Evolutionary conservation across 64 coral and sea anemone genomes (phyloP), one percentile per base, ranked within the genome.

Genomic region (Cladopsammia gracilis): DNA sequence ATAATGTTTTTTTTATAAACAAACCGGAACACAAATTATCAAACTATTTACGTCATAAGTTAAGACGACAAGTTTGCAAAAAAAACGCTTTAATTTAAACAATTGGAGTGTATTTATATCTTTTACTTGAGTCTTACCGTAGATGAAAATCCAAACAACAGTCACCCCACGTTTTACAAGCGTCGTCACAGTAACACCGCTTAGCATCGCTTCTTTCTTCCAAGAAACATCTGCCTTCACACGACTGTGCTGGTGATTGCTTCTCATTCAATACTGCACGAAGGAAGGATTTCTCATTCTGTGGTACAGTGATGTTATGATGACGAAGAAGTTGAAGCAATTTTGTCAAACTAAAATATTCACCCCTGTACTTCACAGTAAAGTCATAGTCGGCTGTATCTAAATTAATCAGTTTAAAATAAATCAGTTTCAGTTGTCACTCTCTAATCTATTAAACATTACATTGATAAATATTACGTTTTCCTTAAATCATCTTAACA

Each of bases 181-280:
- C 80, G 42, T 84, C 23, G n/a, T 84, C 80, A 50, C 80, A 84
- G n/a, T 67, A 83, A 9, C 79, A 83, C 4, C 7, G 4, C 18
- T 65, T 83, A 18, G 7, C 5, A 11, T 44, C 43, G 10, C 18
- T 14, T 50, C 80, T 84, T 84, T 84, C 80, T 0, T 84, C 80
- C 19, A 14, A 20, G 5, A 49, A 68, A 47, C 80, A 84, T 84
- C 80, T 84, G 34, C 19, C 44, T 67, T 25, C 7, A 12, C 80
- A 84, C 43, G 80, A 84, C 62, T 84, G 80, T 2, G 10, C 19
- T 6, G 9, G 2, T 49, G 44, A 50, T 8, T 23, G 5, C 11
- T 25, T 84, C 42, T 84, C 18, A 24, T n/a, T 20, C n/a, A 52
- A 5, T 14, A 64, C 79, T 52, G 2, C 62, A 49, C 10, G 4